A percentile compares a stretch with the other conserved stretches of the same genome.
Conservation (phyloP, 2,113 vertebrate genomes). For the Entomyzon cyanotis region DNA sequence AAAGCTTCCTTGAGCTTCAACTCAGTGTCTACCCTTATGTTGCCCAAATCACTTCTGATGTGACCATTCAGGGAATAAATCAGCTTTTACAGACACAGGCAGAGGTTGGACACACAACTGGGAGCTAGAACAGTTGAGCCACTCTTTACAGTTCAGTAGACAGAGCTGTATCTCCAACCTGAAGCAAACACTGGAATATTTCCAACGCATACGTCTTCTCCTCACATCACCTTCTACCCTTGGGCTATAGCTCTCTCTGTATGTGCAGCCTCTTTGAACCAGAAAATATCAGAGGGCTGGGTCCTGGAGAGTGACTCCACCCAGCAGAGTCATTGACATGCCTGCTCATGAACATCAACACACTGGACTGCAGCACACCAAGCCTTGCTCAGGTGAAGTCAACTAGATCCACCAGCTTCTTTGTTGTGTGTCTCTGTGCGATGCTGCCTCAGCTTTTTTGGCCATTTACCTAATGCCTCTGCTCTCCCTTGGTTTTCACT, state of each 20-base stretch:
- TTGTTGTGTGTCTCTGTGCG: not conserved
- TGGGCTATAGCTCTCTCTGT: not conserved
- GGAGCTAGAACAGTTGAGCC: not conserved
- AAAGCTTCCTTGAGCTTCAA: not conserved
- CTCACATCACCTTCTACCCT: not conserved
- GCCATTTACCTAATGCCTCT: not conserved
- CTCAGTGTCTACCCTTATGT: not conserved
- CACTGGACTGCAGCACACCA: not conserved
- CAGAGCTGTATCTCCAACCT: not conserved
- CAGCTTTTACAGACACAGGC: not conserved
- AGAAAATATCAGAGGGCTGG: not conserved
- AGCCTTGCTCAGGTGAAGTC: not conserved
- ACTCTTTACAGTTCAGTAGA: not conserved
- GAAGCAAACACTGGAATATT: not conserved
- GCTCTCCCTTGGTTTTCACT: not conserved
- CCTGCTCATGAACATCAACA: not conserved
- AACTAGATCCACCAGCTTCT: not conserved
- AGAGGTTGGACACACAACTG: not conserved
- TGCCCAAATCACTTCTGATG: not conserved
- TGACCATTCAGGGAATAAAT: not conserved
- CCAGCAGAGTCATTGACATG: not conserved
- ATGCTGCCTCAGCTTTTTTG: not conserved
- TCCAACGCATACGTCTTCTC: accelerated
- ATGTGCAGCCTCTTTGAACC: not conserved
- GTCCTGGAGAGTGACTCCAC: not conserved